These are phyloP conservation scores for Cryptus armator DNA, from an alignment of 2,888 invertebrate species.

Conservation along the genomic window DNA sequence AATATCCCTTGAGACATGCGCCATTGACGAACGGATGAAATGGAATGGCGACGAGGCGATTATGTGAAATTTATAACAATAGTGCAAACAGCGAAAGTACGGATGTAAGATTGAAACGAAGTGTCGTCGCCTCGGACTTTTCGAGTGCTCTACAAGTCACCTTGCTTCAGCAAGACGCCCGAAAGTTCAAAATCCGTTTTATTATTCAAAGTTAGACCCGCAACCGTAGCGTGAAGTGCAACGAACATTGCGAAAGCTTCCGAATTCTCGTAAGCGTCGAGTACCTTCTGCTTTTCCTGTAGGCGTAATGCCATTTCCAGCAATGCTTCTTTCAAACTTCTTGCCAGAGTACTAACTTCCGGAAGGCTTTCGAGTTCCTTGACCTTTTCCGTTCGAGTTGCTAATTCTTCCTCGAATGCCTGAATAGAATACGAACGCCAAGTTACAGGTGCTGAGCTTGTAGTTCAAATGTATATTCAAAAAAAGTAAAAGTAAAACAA, in stretches of 20 bases:
- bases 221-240: conserved; percentile 78
- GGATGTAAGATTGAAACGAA: conserved; percentile 37
- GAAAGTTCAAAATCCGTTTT: conserved; percentile 64
- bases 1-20: conserved; percentile 62
- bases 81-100: conserved; percentile 41
- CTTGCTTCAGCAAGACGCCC: conserved; percentile 69
- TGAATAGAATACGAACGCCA: conserved; percentile 65
- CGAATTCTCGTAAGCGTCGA: conserved; percentile 80
- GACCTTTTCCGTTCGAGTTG: conserved; percentile 77
- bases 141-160: conserved; percentile 65
- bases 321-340: conserved; percentile 79
- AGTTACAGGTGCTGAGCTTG: conserved; percentile 6
- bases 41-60: conserved; percentile 68
- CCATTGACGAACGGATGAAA: conserved; percentile 63
- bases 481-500: conserved; percentile 50
- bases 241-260: conserved; percentile 79
- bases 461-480: conserved; percentile 9
- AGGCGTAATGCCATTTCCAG: conserved; percentile 78
- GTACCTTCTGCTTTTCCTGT: conserved; percentile 83
- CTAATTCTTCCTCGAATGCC: conserved; percentile 81
- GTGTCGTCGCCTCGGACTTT: conserved; percentile 36
- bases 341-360: conserved; percentile 80
- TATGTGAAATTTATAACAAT: conserved; percentile 51
- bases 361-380: conserved; percentile 80
- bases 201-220: conserved; percentile 78